Evolutionary conservation across 2,113 vertebrate genomes (phyloP).

Genomic region (Cacatua alba): DNA sequence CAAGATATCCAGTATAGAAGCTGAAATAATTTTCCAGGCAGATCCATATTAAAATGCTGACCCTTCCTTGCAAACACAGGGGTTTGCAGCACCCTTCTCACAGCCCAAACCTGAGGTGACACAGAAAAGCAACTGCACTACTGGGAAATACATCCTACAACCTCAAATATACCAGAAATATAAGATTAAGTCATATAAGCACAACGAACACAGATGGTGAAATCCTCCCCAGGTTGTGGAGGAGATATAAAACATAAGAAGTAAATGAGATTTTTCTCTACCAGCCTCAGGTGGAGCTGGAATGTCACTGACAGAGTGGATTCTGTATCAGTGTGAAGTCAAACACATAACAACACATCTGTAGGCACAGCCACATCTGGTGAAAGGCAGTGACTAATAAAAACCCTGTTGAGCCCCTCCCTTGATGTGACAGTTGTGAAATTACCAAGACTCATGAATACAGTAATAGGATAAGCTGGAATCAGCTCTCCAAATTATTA

Average conservation of each 20-base stretch:
- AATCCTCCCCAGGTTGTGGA: not conserved
- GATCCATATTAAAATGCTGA: not conserved
- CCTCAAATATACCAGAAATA: too few relatives aligned
- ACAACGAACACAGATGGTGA: not conserved
- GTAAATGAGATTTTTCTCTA: not conserved
- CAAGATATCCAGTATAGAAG: not conserved
- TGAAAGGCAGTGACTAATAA: not conserved
- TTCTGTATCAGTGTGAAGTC: accelerated
- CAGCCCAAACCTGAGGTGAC: not conserved
- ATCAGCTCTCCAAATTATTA: not conserved
- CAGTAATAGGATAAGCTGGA: not conserved
- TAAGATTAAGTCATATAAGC: not conserved
- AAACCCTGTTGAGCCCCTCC: not conserved
- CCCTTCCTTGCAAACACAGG: not conserved
- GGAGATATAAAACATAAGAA: not conserved
- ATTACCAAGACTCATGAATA: not conserved
- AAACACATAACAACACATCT: not conserved
- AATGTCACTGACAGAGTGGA: not conserved
- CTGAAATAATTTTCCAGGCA: not conserved
- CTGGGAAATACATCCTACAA: not conserved
- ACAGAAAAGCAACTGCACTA: not conserved
- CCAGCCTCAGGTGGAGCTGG: not conserved
- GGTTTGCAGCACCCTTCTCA: not conserved
- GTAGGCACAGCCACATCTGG: not conserved
- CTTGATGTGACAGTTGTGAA: not conserved